Evolutionary conservation across 1,140 invertebrate genomes (phyloP), one percentile per base, ranked within the genome.

Genomic region (Solen grandis): DNA sequence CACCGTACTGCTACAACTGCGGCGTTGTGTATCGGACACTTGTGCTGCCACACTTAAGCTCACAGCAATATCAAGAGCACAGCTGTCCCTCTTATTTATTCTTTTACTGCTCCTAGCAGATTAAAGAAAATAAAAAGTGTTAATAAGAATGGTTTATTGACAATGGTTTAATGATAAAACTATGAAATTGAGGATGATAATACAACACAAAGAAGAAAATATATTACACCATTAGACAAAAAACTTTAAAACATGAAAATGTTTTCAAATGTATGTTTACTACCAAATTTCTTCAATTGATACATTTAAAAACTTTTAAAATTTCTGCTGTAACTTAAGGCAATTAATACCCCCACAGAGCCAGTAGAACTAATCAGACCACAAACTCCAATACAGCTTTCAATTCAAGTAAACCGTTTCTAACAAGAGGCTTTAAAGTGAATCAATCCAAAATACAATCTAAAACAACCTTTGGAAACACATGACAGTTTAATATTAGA

Each of bases 51-150:
- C 41, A 8, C 41, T 19, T 46, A n/a, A n/a, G 41, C 41, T 19
- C 41, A 10, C 41, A 46, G n/a, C 41, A 68, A 50, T 52, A 54
- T 29, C 75, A 35, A 31, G 13, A 60, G 60, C 65, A 38, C 74
- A 35, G 75, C 75, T 55, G 75, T 69, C 63, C 75, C 54, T 60
- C 75, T 65, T 78, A 55, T 78, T 59, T 19, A 66, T 59, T 41
- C n/a, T 36, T 41, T 55, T 72, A 72, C 75, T 78, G 75, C 75
- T 78, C 75, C 75, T 78, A 46, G 75, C 75, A 78, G 75, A 78
- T 78, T 77, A 78, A 46, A 78, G 66, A 78, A 62, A 78, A 78
- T 69, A 78, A 8, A 57, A 57, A 38, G 29, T 52, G 29, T 78
- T 78, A 78, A 69, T 66, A 27, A 13, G n/a, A 66, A 66, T 66